phyloP scores from a whole-genome alignment of 1,140 invertebrate species.

The Zaprionus kolodkinae region DNA sequence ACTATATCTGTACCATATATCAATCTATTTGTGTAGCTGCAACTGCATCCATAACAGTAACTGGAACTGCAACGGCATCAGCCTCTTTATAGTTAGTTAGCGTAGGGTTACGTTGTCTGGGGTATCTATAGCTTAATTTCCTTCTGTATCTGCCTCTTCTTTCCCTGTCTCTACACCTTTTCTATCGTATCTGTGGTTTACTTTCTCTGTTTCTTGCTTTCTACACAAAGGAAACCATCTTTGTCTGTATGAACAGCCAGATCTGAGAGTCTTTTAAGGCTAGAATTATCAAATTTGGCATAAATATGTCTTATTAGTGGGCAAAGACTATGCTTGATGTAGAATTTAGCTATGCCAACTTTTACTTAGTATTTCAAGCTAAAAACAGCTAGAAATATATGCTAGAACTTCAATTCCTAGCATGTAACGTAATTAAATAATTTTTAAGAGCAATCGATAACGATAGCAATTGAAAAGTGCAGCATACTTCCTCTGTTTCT shows the following conservation, averaged over 20 bases:
- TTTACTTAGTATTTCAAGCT: no score
- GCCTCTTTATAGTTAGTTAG: not conserved
- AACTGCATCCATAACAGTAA: not conserved
- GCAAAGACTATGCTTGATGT: not conserved
- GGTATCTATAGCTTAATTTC: not conserved
- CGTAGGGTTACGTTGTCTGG: not conserved
- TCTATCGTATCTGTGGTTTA: not conserved
- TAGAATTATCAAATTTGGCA: not conserved
- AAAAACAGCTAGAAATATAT: no score
- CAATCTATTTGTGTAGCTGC: slow-evolving; percentile 1
- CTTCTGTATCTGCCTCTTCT: not conserved
- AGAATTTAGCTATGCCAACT: not conserved
- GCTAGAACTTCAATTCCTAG: no score
- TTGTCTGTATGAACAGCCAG: not conserved
- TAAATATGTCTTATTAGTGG: not conserved
- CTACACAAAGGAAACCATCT: not conserved
- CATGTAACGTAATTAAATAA: no score
- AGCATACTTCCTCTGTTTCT: not conserved
- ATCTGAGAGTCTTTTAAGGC: not conserved
- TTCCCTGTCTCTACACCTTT: not conserved
- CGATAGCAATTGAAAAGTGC: no score
- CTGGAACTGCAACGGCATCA: not conserved
- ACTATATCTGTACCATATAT: not conserved
- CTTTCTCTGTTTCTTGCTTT: not conserved
- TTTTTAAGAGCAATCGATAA: no score